Evolutionary conservation across 2,888 invertebrate species (phyloP), one percentile per base, ranked within the genome.

Genomic region (Resseliella maxima): DNA sequence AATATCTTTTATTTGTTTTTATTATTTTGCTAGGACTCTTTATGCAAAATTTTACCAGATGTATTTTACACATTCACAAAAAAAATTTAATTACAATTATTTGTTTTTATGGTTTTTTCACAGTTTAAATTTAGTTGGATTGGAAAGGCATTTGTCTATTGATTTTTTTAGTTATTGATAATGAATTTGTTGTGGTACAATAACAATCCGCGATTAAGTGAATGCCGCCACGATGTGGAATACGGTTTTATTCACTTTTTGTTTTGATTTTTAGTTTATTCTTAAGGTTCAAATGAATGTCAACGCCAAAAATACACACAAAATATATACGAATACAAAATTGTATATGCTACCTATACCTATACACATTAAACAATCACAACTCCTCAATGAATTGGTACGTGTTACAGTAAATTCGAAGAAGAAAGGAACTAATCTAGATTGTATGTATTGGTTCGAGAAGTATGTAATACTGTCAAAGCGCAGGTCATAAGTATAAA

Each of bases 281-380:
- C 72, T 35, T 31, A 72, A 72, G n/a, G 72, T 72, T 72, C 72
- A 72, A 15, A 72, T 72, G 72, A 72, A 72, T 72, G 72, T 72
- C 72, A 72, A 72, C 72, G 59, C 24, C 59, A 59, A n/a, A 59
- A 2, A 59, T 59, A 24, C 24, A 59, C 24, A 59, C 10, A 59
- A 1, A n/a, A 59, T 24, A 59, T 3, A 50, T 50, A 18, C 18
- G 2, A 50, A 50, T 59, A 10, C 59, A 59, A n/a, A n/a, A 1
- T 24, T 3, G 3, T 24, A 59, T 24, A 59, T n/a, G 46, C 46
- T 18, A 59, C n/a, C n/a, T 1, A 59, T n/a, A 6, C 3, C 59
- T 15, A 24, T 24, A 59, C 24, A 59, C 24, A 59, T 24, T 24
- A 10, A 59, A 24, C 24, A 24, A 15, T 59, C 24, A 3, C n/a